Evolutionary conservation across 1,140 invertebrate species (phyloP), one percentile per base, ranked within the genome.

Genomic region (Hycleus phaleratus): DNA sequence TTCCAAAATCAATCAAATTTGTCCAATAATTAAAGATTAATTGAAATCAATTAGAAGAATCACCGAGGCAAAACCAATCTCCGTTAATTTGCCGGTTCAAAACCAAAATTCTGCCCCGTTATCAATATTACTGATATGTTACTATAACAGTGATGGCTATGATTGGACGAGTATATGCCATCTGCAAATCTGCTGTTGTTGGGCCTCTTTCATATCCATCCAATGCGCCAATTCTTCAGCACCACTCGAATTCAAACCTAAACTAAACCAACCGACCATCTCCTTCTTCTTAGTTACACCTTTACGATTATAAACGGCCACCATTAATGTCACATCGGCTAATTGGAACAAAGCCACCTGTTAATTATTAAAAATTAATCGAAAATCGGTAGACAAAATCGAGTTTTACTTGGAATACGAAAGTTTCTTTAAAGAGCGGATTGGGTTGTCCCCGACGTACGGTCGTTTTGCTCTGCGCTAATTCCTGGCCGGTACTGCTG

Each of bases 261-360:
- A 73, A 56, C 91, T 91, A 75, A 96, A 93, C 93, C 93, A 96
- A 46, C 94, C 94, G 57, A 96, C 90, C 87, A 96, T 92, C 74
- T 97, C 93, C 68, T 95, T 95, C 58, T 91, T 87, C 65, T 95
- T 96, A 78, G 96, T 93, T 58, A 85, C 82, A 65, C 90, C 86
- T 56, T 91, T 85, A 56, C 87, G 85, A 73, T 93, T 92, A 78
- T 95, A 96, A 10, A 96, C 91, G 0, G 92, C 93, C 45, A 95
- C 82, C 83, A 95, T 93, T 48, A 97, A 78, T 0, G 93, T 95
- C 9, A 97, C 93, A 64, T 97, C 94, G n/a, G 87, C 90, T 46
- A 97, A 77, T 81, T 97, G 93, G 72, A 96, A 97, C 55, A 96
- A 77, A 32, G 93, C 91, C 67, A 97, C 92, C 89, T 91, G 69